A percentile compares a stretch with the other conserved stretches of the same genome.
These are phyloP conservation scores for Sialia sialis DNA, from an alignment of 2,113 vertebrate genomes.

Conservation along the genomic window DNA sequence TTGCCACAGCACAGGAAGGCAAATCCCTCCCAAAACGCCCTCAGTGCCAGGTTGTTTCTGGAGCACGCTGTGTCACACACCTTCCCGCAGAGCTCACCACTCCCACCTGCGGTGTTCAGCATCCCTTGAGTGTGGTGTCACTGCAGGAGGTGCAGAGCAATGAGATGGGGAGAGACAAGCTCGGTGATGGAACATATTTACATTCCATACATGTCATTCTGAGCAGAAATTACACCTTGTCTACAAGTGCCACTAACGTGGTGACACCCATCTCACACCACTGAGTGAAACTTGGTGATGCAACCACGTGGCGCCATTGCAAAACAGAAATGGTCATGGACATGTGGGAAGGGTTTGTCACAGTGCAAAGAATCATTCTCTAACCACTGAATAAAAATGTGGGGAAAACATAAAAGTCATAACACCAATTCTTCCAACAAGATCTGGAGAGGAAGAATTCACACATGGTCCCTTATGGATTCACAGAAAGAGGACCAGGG, in stretches of 20 bases:
- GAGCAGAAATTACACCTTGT: background rate
- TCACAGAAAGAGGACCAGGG: background rate
- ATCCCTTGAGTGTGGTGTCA: rapidly evolving
- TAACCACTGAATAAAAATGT: background rate
- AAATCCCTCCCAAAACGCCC: rapidly evolving
- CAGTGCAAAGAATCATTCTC: background rate
- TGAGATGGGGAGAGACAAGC: background rate
- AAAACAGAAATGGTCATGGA: background rate
- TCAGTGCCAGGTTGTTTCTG: background rate
- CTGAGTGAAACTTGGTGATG: background rate
- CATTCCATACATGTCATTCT: background rate
- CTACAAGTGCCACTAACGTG: background rate
- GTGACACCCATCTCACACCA: background rate
- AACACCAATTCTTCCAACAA: background rate
- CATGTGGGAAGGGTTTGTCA: background rate
- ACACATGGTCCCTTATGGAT: rapidly evolving
- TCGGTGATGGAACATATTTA: background rate
- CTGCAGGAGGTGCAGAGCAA: background rate
- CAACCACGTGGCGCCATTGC: background rate
- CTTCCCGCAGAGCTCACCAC: background rate
- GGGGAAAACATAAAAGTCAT: background rate
- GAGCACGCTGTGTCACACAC: background rate
- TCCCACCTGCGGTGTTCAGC: background rate
- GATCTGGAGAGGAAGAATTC: background rate
- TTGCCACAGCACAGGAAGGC: rapidly evolving